These are phyloP conservation scores for Micromys minutus DNA, from an alignment of 2,113 vertebrate genomes.

Conservation along the genomic window DNA sequence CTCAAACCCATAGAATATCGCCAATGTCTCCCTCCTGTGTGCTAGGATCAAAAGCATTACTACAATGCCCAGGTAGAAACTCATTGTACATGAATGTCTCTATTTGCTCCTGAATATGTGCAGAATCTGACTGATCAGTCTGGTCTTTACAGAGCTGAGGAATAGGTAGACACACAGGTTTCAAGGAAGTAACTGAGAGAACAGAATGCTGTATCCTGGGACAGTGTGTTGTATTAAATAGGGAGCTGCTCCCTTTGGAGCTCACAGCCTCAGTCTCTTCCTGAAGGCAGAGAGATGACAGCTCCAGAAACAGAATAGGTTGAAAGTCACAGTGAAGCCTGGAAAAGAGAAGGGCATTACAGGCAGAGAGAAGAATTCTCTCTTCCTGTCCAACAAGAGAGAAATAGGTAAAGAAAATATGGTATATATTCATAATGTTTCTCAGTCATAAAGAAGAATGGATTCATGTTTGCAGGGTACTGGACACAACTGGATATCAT, in stretches of 20 bases:
- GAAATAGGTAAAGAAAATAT: background rate
- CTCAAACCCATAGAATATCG: background rate
- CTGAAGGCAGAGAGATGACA: background rate
- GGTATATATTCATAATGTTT: background rate
- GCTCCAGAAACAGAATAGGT: accelerated
- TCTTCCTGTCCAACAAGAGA: background rate
- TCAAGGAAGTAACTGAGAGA: accelerated
- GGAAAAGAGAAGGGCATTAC: background rate
- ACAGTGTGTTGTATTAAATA: background rate
- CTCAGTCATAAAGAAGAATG: background rate
- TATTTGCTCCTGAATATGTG: background rate
- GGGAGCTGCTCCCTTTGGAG: background rate
- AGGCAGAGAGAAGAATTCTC: accelerated
- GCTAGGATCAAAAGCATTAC: background rate
- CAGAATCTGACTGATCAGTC: accelerated
- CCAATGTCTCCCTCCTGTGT: background rate
- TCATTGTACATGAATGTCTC: background rate
- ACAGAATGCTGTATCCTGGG: background rate
- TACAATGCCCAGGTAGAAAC: background rate
- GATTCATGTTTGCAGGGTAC: background rate
- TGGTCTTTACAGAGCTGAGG: background rate
- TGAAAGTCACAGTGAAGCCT: background rate
- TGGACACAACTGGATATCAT: background rate
- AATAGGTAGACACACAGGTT: background rate
- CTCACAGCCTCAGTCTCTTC: accelerated